Conservation (phyloP, 2,797 vertebrate species). For the Clarias platycephalus region DNA sequence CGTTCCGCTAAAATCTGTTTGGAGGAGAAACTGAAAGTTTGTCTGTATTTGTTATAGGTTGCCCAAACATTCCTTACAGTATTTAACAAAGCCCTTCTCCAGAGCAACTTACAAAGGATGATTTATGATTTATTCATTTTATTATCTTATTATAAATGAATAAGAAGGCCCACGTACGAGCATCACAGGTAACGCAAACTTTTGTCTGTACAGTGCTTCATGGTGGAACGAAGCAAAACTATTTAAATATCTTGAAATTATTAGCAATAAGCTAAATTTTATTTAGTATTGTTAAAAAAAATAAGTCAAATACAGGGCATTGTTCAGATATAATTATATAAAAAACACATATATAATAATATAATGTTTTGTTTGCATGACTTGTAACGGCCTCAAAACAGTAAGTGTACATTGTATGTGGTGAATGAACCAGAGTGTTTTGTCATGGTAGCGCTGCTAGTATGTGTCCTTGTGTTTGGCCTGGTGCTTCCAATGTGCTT, state of each 20-base stretch:
- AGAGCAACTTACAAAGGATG: not conserved
- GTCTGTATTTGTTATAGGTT: not conserved
- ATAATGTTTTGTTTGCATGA: conserved; percentile 15
- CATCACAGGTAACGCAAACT: not conserved
- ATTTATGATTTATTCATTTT: too few species aligned
- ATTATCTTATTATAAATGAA: too few species aligned
- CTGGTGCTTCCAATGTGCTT: conserved; percentile 52
- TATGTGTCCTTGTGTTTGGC: conserved; percentile 53
- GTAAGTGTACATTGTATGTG: conserved; percentile 45
- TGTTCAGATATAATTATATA: too few species aligned
- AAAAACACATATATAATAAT: not conserved
- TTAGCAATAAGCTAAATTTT: not conserved
- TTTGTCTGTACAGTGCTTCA: not conserved
- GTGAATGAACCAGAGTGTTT: conserved; percentile 19
- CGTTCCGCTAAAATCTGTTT: not conserved
- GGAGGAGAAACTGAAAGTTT: not conserved
- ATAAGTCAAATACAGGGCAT: not conserved
- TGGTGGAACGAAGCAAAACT: not conserved
- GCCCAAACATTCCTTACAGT: not conserved
- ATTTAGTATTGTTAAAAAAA: not conserved
- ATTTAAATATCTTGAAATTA: not conserved
- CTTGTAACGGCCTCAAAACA: conserved; percentile 16
- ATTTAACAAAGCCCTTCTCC: not conserved
- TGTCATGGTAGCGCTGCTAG: conserved; percentile 13
- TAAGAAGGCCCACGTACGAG: not conserved